Evolutionary conservation across 2,113 vertebrate genomes (phyloP).

Genomic region (Myodes glareolus): DNA sequence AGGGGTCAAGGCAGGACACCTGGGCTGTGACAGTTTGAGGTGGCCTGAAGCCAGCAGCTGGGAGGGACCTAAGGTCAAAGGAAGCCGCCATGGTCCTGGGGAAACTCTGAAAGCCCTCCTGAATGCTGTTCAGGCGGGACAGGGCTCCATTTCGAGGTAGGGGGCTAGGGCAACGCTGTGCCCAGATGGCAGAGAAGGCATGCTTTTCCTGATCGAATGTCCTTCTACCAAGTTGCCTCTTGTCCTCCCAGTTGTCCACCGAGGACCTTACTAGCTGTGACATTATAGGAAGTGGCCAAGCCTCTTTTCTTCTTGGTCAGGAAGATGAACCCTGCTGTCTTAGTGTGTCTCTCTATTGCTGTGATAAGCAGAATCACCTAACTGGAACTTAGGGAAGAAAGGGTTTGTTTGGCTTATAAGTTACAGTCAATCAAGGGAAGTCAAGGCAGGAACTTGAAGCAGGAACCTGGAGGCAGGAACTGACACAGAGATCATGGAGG

Average conservation of each 20-base stretch:
- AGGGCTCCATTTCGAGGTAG: neutral
- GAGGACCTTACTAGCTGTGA: neutral
- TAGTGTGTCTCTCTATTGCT: neutral
- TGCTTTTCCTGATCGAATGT: neutral
- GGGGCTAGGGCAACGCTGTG: neutral
- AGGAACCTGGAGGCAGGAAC: neutral
- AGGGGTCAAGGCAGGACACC: neutral
- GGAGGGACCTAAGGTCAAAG: neutral
- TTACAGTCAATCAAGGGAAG: neutral
- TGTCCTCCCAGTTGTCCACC: neutral
- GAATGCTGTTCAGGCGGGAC: accelerated
- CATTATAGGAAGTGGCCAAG: neutral
- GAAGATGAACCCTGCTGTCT: too few species aligned
- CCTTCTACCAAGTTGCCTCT: neutral
- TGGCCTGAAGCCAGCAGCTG: neutral
- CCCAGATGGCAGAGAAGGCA: neutral
- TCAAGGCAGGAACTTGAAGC: neutral
- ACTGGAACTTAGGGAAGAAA: neutral
- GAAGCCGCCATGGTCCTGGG: neutral
- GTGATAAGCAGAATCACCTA: too few species aligned
- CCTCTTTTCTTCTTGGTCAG: neutral
- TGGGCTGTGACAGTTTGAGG: neutral
- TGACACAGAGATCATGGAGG: neutral
- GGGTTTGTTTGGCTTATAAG: neutral
- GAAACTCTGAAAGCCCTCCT: neutral